These are phyloP conservation scores for Miopithecus talapoin DNA, from an alignment of 2,797 vertebrate genomes.

Conservation along the genomic window DNA sequence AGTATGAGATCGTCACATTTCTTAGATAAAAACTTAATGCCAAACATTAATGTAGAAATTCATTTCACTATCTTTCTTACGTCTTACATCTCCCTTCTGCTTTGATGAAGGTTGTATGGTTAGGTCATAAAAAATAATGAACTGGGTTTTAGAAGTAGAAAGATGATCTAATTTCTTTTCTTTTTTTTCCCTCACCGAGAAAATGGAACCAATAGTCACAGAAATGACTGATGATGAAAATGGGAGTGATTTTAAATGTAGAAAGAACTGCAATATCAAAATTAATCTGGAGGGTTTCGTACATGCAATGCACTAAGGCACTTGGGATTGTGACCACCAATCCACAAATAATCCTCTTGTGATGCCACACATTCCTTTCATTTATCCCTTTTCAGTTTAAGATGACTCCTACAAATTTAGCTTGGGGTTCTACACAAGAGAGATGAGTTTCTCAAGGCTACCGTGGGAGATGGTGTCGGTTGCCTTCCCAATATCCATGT, in stretches of 20 bases:
- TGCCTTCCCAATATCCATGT: neutral
- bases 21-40: slow-evolving; percentile 48
- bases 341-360: neutral
- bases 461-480: neutral
- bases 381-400: neutral
- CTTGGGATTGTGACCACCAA: neutral
- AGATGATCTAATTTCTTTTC: slow-evolving; percentile 52
- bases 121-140: slow-evolving; percentile 56
- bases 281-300: neutral
- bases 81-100: slow-evolving; percentile 33
- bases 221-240: neutral
- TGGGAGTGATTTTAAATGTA: slow-evolving; percentile 10
- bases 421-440: neutral
- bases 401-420: neutral
- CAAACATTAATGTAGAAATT: slow-evolving; percentile 55
- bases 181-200: neutral
- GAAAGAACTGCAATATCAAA: neutral
- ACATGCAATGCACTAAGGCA: neutral
- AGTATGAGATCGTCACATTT: slow-evolving; percentile 62
- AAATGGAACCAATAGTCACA: slow-evolving; percentile 5
- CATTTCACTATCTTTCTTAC: slow-evolving; percentile 7
- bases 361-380: neutral
- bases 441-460: neutral
- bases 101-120: slow-evolving; percentile 54
- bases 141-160: slow-evolving; percentile 49